Evolutionary conservation across 2,888 invertebrate genomes (phyloP).

Genomic region (Acanthosepion lycidas): DNA sequence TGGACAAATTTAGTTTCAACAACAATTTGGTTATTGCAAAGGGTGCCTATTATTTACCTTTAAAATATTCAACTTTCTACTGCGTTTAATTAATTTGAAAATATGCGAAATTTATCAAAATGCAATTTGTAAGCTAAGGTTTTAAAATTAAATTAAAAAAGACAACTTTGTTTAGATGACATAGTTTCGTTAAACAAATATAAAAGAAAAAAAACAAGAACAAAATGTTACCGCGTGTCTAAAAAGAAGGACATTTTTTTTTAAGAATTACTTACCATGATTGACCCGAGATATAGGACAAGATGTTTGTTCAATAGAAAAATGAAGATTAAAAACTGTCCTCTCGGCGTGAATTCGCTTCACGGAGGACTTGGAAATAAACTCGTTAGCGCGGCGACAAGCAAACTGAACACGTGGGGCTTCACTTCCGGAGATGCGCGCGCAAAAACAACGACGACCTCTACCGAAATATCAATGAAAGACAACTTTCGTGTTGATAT

Average conservation of each 20-base stretch:
- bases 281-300: not conserved
- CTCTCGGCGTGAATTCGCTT: constrained; percentile 52
- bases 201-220: too few relatives aligned
- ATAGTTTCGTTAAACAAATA: too few relatives aligned
- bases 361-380: constrained; percentile 48
- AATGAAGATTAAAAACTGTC: constrained; percentile 35
- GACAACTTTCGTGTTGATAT: not conserved
- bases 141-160: too few relatives aligned
- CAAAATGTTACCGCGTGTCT: too few relatives aligned
- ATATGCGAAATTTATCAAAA: too few relatives aligned
- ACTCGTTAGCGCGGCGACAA: not conserved
- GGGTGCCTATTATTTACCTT: too few relatives aligned
- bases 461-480: not conserved
- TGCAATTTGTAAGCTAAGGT: too few relatives aligned
- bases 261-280: not conserved
- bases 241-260: not conserved
- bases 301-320: not conserved
- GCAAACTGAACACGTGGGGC: not conserved
- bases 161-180: too few relatives aligned
- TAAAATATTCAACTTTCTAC: too few relatives aligned
- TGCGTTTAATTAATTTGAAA: too few relatives aligned
- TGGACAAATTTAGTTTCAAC: too few relatives aligned
- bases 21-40: too few relatives aligned
- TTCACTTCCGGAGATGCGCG: not conserved
- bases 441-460: not conserved